phyloP scores from a whole-genome alignment of 2,797 vertebrate genomes.

The Pteropus rufus region DNA sequence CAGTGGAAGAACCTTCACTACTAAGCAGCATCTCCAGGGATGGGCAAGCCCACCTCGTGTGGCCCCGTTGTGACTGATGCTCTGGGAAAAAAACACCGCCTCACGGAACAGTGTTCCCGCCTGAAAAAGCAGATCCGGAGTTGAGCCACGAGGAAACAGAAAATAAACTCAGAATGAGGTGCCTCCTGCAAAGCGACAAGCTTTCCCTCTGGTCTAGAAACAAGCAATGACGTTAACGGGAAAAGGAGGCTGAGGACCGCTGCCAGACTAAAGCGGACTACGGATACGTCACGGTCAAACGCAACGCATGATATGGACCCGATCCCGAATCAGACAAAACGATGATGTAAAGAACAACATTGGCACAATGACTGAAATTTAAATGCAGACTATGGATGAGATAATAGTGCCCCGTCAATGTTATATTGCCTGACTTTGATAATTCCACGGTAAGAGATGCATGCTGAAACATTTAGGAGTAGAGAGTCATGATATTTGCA shows the following conservation, averaged over 20 bases:
- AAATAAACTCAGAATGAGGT: neutral
- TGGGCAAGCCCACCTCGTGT: rapidly evolving
- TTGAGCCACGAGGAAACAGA: neutral
- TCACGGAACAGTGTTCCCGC: neutral
- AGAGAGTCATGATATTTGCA: neutral
- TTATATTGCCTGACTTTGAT: neutral
- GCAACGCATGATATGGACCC: rapidly evolving
- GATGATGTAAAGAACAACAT: neutral
- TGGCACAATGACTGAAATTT: neutral
- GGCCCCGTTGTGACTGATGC: neutral
- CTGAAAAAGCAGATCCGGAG: neutral
- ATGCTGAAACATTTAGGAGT: too few species aligned
- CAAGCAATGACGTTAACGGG: neutral
- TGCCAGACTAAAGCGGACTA: neutral
- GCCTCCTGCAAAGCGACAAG: neutral
- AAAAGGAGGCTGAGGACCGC: neutral
- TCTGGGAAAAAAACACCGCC: too few species aligned
- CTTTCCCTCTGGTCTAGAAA: neutral
- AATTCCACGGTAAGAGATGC: neutral
- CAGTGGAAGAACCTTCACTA: neutral
- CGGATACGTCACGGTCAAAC: rapidly evolving
- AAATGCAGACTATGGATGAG: neutral
- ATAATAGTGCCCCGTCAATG: too few species aligned
- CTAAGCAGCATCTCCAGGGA: neutral
- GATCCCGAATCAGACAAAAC: neutral